Evolutionary conservation across 2,797 vertebrate genomes (phyloP).

Genomic region (Chloroceryle amazona): DNA sequence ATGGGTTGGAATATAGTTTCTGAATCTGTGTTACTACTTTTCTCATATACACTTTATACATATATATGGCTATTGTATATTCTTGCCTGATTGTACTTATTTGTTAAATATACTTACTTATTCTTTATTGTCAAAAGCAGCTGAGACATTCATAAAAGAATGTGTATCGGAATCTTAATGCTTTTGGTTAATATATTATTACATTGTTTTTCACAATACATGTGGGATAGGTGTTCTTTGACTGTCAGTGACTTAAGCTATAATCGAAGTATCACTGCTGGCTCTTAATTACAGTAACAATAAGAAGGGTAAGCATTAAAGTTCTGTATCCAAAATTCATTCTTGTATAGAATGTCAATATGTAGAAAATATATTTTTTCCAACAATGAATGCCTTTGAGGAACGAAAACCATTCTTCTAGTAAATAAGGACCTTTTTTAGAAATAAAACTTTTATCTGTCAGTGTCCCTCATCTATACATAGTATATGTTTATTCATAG

Average conservation of each 20-base stretch:
- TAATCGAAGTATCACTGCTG: not conserved
- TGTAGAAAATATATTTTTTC: not conserved
- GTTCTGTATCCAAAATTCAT: not conserved
- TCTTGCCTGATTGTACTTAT: not conserved
- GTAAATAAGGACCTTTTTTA: not conserved
- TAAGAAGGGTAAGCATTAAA: not conserved
- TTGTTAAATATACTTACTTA: not conserved
- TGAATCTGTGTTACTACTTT: not conserved
- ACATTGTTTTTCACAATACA: not conserved
- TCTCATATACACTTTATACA: not conserved
- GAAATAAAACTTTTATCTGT: not conserved
- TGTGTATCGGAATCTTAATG: not conserved
- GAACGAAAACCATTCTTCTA: not conserved
- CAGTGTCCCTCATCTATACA: not conserved
- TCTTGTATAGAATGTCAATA: not conserved
- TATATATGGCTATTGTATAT: not conserved
- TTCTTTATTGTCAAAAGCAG: not conserved
- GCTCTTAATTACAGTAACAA: not conserved
- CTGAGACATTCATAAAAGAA: not conserved
- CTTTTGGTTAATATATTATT: not conserved
- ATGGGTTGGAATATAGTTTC: not conserved
- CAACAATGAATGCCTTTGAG: not conserved
- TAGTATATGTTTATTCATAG: not conserved
- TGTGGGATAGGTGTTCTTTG: not conserved
- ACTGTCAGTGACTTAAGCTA: not conserved